Evolutionary conservation across 2,797 vertebrate genomes (phyloP).

Genomic region (Gymnoscopelus microlampas): DNA sequence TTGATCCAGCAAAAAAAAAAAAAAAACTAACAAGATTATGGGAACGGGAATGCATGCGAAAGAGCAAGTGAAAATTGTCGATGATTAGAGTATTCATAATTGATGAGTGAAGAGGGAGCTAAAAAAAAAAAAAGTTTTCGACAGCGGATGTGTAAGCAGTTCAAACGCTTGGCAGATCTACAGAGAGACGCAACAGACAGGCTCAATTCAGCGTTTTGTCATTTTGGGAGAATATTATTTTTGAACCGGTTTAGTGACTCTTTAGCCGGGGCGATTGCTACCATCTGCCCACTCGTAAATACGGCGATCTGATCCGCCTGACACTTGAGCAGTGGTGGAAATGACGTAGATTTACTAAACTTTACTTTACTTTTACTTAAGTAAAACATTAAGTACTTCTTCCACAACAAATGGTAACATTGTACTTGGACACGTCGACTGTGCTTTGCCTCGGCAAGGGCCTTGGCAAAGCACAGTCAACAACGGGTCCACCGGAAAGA

Average conservation of each 20-base stretch:
- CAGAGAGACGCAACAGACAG: no score
- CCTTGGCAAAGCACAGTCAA: no score
- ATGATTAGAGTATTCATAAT: conserved; percentile 68
- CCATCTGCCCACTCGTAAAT: conserved; percentile 64
- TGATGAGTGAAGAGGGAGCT: conserved; percentile 54
- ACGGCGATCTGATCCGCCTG: conserved; percentile 67
- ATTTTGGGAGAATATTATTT: no score
- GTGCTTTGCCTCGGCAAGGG: conserved; percentile 62
- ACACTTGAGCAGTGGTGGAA: conserved; percentile 63
- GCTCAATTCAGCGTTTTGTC: no score
- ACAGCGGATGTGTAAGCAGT: conserved; percentile 30
- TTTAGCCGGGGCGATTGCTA: conserved; percentile 29
- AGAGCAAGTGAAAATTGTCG: conserved; percentile 50
- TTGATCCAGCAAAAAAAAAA: conserved; percentile 58
- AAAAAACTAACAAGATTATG: conserved; percentile 55
- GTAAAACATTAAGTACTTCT: no score
- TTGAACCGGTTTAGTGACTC: no score
- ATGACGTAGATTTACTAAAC: no score
- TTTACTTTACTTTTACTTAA: no score
- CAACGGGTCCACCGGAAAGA: no score
- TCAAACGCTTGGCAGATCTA: conserved; percentile 41
- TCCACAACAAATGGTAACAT: no score
- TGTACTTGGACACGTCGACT: conserved; percentile 29
- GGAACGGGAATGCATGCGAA: no score
- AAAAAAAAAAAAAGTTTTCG: conserved; percentile 51